Evolutionary conservation across 1,140 invertebrate species (phyloP), one percentile per base, ranked within the genome.

Genomic region (Apis cerana): DNA sequence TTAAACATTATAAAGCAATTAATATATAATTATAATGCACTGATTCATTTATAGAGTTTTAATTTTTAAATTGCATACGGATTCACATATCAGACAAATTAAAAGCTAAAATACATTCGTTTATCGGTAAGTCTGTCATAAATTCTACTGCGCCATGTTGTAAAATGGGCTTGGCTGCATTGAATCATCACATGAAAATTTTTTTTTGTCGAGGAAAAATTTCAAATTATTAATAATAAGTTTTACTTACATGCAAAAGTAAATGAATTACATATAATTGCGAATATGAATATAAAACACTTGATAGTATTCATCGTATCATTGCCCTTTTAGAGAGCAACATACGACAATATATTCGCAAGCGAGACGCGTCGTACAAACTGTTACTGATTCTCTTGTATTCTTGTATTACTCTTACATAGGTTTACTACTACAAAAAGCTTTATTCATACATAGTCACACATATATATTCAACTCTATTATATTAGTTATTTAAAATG

Each of bases 121-220:
- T 23, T 64, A 12, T 65, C 50, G 33, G 15, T 59, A 65, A 27
- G 33, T 62, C 64, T 56, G 61, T 69, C 74, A 56, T 17, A 48
- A 56, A 70, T 64, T 61, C 23, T 43, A 50, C 58, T 80, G 86
- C 89, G 90, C 90, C 90, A 92, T 91, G 84, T 90, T 90, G 85
- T 85, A 64, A 85, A 85, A 83, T 91, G 92, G 92, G 92, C 90
- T 92, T 92, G 92, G 92, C 88, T 89, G 61, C 12, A 81, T 80
- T 75, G 59, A 88, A 88, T 85, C 86, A 91, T 89, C 83, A 88
- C 75, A 75, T n/a, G 62, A 50, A 74, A 68, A 56, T 77, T 21
- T 23, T 80, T 65, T 75, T 21, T 80, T n/a, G 10, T n/a, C 67
- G 43, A 71, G 0, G 58, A n/a, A 76, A 54, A 43, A 48, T 69